Percentiles rank a stretch among this genome's conserved stretches.
phyloP scores from a whole-genome alignment of 1,140 invertebrate species.

The Spodoptera litura region DNA sequence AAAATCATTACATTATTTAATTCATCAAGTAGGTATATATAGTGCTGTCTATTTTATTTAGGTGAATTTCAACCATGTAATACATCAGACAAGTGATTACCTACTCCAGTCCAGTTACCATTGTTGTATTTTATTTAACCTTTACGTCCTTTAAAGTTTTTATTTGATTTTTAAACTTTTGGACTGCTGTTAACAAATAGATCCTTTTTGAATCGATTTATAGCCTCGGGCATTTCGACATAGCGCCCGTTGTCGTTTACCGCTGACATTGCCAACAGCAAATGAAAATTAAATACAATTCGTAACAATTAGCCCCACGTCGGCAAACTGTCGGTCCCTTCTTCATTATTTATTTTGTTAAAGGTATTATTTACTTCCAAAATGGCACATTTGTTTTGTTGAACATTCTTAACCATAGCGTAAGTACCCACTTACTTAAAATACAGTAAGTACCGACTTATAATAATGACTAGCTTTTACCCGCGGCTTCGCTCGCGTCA shows the following conservation, averaged over 20 bases:
- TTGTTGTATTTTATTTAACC: background rate
- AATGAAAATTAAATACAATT: constrained; percentile 53
- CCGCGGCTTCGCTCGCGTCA: no score
- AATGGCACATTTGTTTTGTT: background rate
- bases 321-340: constrained; percentile 28
- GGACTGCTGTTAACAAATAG: constrained; percentile 4
- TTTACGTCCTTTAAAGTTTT: background rate
- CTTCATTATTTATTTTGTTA: constrained; percentile 48
- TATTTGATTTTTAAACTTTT: constrained; percentile 26
- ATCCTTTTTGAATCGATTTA: constrained; percentile 47
- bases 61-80: no score
- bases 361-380: constrained; percentile 13
- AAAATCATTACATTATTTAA: no score
- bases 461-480: no score
- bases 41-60: no score
- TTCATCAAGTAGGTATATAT: no score
- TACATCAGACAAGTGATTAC: no score
- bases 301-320: constrained; percentile 51
- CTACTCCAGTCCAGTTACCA: background rate
- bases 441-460: no score
- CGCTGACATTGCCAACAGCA: constrained; percentile 44
- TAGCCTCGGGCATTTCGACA: constrained; percentile 16
- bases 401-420: constrained; percentile 2
- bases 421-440: background rate
- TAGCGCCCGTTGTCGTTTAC: constrained; percentile 33